phyloP scores from a whole-genome alignment of 2,797 vertebrate species.

The Hypotaenidia okinawae region DNA sequence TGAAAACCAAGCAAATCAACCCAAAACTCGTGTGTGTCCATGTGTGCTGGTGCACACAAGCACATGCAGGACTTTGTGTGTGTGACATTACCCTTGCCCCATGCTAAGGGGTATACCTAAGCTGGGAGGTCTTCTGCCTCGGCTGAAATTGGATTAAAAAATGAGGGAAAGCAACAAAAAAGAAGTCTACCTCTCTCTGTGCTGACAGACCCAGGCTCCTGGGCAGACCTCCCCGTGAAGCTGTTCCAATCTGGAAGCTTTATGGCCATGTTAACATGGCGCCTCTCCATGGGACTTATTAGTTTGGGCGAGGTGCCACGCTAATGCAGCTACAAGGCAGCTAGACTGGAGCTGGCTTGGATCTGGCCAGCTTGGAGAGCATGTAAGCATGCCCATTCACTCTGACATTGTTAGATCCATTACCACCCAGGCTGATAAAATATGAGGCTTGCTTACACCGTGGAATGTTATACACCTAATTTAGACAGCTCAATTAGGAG shows the following conservation, averaged over 20 bases:
- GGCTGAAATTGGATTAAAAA: not conserved
- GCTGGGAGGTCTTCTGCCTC: not conserved
- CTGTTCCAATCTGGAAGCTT: slow-evolving; percentile 46
- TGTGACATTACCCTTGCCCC: not conserved
- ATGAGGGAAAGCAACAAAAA: not conserved
- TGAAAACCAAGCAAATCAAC: not conserved
- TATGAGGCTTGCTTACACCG: not conserved
- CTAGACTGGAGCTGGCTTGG: not conserved
- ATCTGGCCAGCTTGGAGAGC: not conserved
- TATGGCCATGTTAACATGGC: slow-evolving; percentile 20
- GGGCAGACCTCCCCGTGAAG: not conserved
- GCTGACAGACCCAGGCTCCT: not conserved
- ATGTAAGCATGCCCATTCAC: not conserved
- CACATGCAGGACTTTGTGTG: not conserved
- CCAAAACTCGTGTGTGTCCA: not conserved
- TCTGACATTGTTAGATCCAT: not conserved
- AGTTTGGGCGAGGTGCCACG: slow-evolving; percentile 20
- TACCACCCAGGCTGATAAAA: not conserved
- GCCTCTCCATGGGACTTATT: slow-evolving; percentile 35
- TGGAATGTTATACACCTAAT: not conserved
- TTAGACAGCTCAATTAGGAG: not conserved
- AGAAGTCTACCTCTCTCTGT: not conserved
- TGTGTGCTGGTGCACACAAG: not conserved
- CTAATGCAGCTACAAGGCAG: not conserved
- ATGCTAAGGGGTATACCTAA: fast-evolving